Evolutionary conservation across 2,888 invertebrate species (phyloP), one percentile per base, ranked within the genome.

Genomic region (Schrankia costaestrigalis): DNA sequence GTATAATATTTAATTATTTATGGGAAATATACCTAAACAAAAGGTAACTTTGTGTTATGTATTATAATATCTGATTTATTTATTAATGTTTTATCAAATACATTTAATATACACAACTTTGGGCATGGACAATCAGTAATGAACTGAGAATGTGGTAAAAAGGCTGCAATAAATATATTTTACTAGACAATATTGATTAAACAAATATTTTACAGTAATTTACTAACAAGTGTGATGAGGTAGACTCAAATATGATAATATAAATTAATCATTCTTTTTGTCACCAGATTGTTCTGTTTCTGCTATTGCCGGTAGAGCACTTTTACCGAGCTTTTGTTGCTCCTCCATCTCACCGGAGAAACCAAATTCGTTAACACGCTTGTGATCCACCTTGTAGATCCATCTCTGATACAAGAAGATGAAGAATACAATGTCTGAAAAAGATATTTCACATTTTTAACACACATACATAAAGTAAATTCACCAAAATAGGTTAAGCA

Each of bases 391-490:
- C 62, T 97, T 96, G 88, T 99, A 99, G 56, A 98, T 98, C 95
- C 97, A 99, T 49, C 97, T 93, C 87, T 99, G 99, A 78, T 99
- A 99, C 49, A 99, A 90, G 90, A 97, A 99, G 75, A 99, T 96
- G 79, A 99, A 95, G 91, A 99, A 99, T 26, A 99, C 95, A 63
- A 99, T 97, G 87, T 99, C 96, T 93, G 90, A 85, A 90, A 49
- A 1, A 5, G 7, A 17, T 5, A 4, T 5, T 17, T 17, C 4
- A 65, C 59, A 56, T 55, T 30, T 4, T 33, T 27, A 23, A 17
- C 17, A 22, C 11, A 15, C 28, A 23, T 17, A 17, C 7, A 5
- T 17, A 17, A 17, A 5, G 4, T 5, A 7, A 17, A 17, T 7
- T 17, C 17, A 17, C 4, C 17, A n/a, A n/a, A n/a, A n/a, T n/a